These are phyloP conservation scores for Galeopsomyia nigrocyanea DNA, from an alignment of 2,888 invertebrate genomes.

Conservation along the genomic window DNA sequence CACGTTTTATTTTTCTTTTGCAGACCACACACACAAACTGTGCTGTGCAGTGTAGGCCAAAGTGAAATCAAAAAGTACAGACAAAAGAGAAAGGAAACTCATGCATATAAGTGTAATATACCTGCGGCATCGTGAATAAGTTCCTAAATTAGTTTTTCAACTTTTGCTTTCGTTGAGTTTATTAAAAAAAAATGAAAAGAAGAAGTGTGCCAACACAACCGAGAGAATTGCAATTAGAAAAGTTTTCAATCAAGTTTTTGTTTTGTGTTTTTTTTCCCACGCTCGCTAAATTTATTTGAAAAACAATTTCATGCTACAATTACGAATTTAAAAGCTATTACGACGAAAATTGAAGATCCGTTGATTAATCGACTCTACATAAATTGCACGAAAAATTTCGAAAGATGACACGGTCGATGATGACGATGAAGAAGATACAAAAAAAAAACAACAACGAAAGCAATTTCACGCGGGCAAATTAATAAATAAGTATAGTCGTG, in stretches of 20 bases:
- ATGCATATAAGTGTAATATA: not conserved
- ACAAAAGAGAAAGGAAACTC: not conserved
- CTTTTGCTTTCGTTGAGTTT: slow-evolving; percentile 22
- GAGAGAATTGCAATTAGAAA: slow-evolving; percentile 16
- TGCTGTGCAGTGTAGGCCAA: not conserved
- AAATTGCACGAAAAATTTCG: too few species aligned
- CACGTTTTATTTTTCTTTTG: not conserved
- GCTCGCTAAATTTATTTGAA: not conserved
- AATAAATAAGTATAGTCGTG: slow-evolving; percentile 17
- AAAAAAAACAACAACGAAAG: not conserved
- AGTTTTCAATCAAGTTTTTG: slow-evolving; percentile 7
- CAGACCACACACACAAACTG: too few species aligned
- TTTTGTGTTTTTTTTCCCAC: not conserved
- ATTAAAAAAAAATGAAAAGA: slow-evolving; percentile 13
- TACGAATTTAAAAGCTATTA: too few species aligned
- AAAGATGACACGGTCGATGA: too few species aligned
- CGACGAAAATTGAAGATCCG: too few species aligned
- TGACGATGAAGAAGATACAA: too few species aligned
- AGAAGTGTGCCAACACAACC: slow-evolving; percentile 1
- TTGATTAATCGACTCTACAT: too few species aligned
- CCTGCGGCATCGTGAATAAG: slow-evolving; percentile 19
- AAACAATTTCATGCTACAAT: too few species aligned
- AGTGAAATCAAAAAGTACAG: not conserved
- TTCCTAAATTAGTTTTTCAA: slow-evolving; percentile 38
- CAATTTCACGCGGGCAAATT: not conserved